phyloP scores from a whole-genome alignment of 2,113 vertebrate genomes.

The Rhea pennata region DNA sequence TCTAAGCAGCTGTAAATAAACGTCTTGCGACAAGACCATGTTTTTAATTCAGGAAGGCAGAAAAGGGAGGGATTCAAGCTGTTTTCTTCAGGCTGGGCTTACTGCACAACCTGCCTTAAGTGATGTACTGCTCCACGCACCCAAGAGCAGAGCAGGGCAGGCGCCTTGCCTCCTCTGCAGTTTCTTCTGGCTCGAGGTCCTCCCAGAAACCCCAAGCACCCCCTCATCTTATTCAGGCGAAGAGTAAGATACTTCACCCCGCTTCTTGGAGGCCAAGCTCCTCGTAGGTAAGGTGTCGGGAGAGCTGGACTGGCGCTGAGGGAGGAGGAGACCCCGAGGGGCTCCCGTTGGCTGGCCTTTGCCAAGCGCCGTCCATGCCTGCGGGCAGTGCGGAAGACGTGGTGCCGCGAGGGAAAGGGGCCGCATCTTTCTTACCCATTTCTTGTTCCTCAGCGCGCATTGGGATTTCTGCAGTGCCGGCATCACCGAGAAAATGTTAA shows the following conservation, averaged over 20 bases:
- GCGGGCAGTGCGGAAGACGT: not conserved
- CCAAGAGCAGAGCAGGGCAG: rapidly evolving
- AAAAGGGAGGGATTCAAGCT: not conserved
- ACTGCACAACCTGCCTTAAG: not conserved
- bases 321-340: not conserved
- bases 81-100: constrained; percentile 9
- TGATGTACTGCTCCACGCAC: not conserved
- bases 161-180: not conserved
- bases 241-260: not conserved
- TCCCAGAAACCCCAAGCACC: not conserved
- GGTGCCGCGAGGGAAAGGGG: not conserved
- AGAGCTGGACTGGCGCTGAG: not conserved
- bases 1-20: constrained; percentile 38
- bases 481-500: not conserved
- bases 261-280: not conserved
- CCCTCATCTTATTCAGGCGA: not conserved
- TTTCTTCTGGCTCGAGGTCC: not conserved
- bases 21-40: not conserved
- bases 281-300: not conserved
- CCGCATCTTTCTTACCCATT: not conserved
- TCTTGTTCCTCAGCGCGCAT: not conserved
- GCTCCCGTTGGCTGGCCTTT: not conserved
- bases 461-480: not conserved
- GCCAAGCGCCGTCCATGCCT: not conserved
- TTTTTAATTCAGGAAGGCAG: constrained; percentile 4